A percentile compares a stretch with the other conserved stretches of the same genome.
Evolutionary conservation across 2,113 vertebrate genomes (phyloP).

Genomic region (Podarcis cretensis): DNA sequence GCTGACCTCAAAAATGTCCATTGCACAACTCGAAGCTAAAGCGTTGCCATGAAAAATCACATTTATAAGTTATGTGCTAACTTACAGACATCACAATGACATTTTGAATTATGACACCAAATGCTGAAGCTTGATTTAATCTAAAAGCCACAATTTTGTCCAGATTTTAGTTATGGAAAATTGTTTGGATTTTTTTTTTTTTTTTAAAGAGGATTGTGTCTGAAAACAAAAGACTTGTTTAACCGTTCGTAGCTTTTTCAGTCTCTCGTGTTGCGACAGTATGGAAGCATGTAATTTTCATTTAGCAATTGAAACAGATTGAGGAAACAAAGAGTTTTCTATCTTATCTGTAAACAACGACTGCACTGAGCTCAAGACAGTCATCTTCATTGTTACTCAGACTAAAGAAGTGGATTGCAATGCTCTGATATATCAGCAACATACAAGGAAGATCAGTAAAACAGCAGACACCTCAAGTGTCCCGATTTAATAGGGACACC

Average conservation of each 20-base stretch:
- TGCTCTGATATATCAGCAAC: background rate
- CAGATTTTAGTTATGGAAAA: background rate
- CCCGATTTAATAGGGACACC: too few species aligned
- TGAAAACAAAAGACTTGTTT: background rate
- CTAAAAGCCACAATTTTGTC: background rate
- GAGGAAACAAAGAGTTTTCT: background rate
- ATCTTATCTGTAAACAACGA: background rate
- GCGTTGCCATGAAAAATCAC: background rate
- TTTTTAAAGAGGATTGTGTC: background rate
- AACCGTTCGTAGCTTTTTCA: background rate
- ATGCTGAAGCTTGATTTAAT: background rate
- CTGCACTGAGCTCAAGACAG: background rate
- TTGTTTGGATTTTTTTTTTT: too few species aligned
- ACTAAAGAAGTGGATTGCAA: background rate
- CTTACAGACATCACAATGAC: background rate
- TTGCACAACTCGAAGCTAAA: background rate
- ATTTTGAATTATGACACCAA: background rate
- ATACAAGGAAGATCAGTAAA: background rate
- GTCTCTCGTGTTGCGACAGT: background rate
- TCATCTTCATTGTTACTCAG: background rate
- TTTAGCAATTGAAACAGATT: background rate
- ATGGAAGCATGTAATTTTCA: background rate
- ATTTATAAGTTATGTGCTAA: background rate
- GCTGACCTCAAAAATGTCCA: background rate
- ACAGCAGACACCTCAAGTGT: too few species aligned